Conservation (phyloP, 2,113 vertebrate genomes). For the Myocastor coypus region DNA sequence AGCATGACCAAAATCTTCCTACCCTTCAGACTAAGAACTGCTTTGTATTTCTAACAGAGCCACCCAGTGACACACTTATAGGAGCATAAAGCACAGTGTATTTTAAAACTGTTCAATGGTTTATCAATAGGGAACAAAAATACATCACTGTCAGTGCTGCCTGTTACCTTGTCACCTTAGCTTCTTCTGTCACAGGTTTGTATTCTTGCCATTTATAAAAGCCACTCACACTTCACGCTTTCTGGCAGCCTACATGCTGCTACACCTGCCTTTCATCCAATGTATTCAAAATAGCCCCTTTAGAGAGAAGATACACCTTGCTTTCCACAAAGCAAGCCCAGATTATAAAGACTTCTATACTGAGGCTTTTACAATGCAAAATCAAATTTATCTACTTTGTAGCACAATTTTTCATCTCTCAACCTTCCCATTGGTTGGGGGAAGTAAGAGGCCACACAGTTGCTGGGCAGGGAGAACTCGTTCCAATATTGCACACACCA, state of each 20-base stretch:
- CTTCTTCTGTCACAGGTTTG: conserved; percentile 38
- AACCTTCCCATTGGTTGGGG: background rate
- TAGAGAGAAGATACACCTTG: conserved; percentile 42
- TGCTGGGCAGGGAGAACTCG: background rate
- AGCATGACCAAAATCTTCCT: background rate
- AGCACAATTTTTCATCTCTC: conserved; percentile 5
- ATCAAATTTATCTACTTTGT: background rate
- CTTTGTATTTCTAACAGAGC: background rate
- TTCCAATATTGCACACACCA: background rate
- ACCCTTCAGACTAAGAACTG: background rate
- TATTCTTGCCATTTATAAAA: conserved; percentile 25
- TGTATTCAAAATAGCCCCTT: conserved; percentile 79
- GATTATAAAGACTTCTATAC: background rate
- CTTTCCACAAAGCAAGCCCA: conserved; percentile 20
- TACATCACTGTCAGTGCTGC: background rate
- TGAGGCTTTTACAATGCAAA: background rate
- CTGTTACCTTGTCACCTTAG: conserved; percentile 18
- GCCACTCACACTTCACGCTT: conserved; percentile 46
- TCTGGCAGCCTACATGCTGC: conserved; percentile 71
- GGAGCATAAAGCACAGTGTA: background rate
- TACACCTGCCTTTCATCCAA: conserved; percentile 76
- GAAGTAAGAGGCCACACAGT: background rate
- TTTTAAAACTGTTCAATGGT: conserved; percentile 13
- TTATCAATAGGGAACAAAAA: conserved; percentile 42
- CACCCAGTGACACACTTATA: background rate